These are phyloP conservation scores for Agrotis clavis DNA, from an alignment of 2,888 invertebrate species.

Conservation along the genomic window DNA sequence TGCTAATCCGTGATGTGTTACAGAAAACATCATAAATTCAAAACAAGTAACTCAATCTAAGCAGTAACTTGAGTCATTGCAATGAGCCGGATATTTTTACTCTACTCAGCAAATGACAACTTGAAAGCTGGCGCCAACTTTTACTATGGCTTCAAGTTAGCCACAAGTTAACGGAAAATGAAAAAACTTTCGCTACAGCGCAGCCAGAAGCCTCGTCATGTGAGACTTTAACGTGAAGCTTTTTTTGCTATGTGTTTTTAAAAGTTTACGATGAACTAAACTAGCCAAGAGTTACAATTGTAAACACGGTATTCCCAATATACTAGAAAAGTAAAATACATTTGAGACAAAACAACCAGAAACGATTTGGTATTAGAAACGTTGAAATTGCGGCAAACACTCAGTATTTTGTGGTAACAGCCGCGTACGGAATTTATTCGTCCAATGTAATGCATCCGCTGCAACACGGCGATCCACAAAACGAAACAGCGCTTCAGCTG, in stretches of 20 bases:
- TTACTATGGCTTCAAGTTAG: conserved; percentile 24
- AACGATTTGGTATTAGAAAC: conserved; percentile 9
- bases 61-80: too few relatives aligned
- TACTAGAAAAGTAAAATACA: not conserved
- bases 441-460: conserved; percentile 37
- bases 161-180: conserved; percentile 33
- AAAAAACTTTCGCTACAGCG: conserved; percentile 44
- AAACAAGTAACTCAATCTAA: too few relatives aligned
- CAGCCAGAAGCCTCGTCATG: not conserved
- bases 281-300: too few relatives aligned
- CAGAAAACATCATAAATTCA: too few relatives aligned
- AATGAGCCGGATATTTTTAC: not conserved
- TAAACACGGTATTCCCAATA: not conserved
- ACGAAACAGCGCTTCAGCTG: conserved; percentile 22
- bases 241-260: conserved; percentile 6
- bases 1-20: too few relatives aligned
- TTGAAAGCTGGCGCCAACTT: conserved; percentile 2
- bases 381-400: conserved; percentile 23
- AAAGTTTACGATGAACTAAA: conserved; percentile 6
- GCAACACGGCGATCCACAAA: conserved; percentile 23
- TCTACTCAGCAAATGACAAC: conserved; percentile 1
- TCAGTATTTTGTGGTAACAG: conserved; percentile 17
- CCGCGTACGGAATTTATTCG: conserved; percentile 33
- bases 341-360: not conserved
- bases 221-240: conserved; percentile 4